Percentiles rank a stretch among this genome's conserved stretches.
Evolutionary conservation across 2,797 vertebrate species (phyloP).

Genomic region (Pangasius mekongensis): DNA sequence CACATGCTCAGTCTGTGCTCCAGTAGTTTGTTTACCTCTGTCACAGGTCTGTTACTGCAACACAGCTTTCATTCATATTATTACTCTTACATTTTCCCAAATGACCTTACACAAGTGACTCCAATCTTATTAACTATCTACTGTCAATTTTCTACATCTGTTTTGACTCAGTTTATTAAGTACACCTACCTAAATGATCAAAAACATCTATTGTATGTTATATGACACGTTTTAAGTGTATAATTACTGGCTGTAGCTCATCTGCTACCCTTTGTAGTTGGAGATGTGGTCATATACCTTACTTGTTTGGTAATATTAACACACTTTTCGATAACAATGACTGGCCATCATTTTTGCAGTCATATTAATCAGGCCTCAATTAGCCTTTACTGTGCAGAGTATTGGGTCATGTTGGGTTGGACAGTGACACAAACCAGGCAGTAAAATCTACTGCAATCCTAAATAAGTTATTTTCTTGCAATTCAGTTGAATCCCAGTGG

Average conservation of each 20-base stretch:
- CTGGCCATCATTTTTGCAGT: background rate
- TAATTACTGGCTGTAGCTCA: background rate
- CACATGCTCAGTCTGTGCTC: background rate
- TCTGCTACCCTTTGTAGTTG: background rate
- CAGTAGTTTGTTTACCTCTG: background rate
- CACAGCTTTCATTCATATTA: background rate
- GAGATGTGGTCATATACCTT: background rate
- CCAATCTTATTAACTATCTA: background rate
- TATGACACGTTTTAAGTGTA: background rate
- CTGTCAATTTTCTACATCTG: background rate
- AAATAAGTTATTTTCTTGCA: background rate
- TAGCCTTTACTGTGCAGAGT: constrained; percentile 6
- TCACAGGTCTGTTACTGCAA: background rate
- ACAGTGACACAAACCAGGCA: constrained; percentile 18
- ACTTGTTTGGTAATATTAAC: background rate
- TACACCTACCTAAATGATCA: background rate
- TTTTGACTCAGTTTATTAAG: background rate
- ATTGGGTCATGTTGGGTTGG: constrained; percentile 12
- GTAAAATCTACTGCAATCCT: constrained; percentile 19
- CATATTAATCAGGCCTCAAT: background rate
- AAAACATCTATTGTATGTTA: background rate
- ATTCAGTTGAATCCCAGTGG: background rate
- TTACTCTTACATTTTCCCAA: background rate
- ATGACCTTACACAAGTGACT: background rate
- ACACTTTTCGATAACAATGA: background rate